Conservation (phyloP, 2,888 invertebrate species). For the Ganaspis brasiliensis region DNA sequence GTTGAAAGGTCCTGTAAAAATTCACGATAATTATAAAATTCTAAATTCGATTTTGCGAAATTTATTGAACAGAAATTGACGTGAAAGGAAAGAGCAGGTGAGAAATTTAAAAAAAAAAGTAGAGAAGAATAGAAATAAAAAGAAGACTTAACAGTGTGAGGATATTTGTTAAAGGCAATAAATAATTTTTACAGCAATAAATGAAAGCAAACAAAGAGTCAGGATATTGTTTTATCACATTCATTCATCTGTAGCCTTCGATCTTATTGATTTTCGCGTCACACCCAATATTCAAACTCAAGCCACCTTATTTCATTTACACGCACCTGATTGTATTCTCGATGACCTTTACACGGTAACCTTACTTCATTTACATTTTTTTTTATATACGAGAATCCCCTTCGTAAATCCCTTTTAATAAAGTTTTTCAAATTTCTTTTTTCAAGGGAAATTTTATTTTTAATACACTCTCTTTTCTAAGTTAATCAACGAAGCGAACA, state of each 20-base stretch:
- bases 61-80: no score
- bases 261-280: constrained; percentile 61
- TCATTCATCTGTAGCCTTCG: constrained; percentile 55
- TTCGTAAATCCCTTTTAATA: background rate
- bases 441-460: no score
- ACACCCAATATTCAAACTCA: constrained; percentile 42
- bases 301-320: constrained; percentile 14
- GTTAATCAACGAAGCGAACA: no score
- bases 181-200: constrained; percentile 3
- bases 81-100: no score
- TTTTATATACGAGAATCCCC: no score
- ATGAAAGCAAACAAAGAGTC: background rate
- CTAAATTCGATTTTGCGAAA: no score
- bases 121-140: background rate
- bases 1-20: no score
- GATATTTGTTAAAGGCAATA: background rate
- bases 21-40: no score
- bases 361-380: background rate
- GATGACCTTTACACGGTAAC: constrained; percentile 21
- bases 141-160: background rate
- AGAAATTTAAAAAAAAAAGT: no score
- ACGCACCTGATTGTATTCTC: constrained; percentile 8
- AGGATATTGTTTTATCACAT: constrained; percentile 24
- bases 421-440: no score
- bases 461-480: no score